Conservation (phyloP, 2,888 invertebrate species). For the Monoplex corrugatus region DNA sequence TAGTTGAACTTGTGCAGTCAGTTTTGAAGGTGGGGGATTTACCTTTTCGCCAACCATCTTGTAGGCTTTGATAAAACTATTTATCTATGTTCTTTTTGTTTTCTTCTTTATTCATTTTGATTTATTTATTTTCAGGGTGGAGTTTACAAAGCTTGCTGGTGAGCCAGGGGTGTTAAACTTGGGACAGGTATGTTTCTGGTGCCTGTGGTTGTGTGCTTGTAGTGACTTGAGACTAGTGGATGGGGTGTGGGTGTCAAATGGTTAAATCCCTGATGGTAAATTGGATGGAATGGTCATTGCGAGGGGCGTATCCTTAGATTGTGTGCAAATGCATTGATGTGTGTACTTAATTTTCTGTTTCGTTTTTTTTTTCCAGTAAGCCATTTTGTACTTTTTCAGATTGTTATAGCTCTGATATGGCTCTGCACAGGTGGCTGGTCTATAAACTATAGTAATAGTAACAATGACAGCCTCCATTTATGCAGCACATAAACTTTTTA, state of each 20-base stretch:
- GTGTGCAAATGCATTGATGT: too few species aligned
- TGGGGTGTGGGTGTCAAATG: too few species aligned
- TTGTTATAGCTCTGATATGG: too few species aligned
- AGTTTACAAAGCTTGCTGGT: slow-evolving; percentile 91
- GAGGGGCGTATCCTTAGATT: too few species aligned
- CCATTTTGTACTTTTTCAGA: too few species aligned
- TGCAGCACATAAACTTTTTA: too few species aligned
- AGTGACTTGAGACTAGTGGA: neutral
- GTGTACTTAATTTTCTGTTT: neutral
- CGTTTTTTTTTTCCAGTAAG: neutral
- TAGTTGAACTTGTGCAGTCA: neutral
- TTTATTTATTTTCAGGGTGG: slow-evolving; percentile 87
- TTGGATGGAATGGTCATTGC: too few species aligned
- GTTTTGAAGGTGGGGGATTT: neutral
- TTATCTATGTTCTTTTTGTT: neutral
- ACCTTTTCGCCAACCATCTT: too few species aligned
- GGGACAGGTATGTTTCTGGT: slow-evolving; percentile 91
- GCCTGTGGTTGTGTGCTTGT: neutral
- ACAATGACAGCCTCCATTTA: too few species aligned
- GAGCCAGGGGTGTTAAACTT: slow-evolving; percentile 95
- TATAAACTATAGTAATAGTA: too few species aligned
- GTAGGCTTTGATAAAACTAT: neutral
- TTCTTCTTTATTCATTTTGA: neutral
- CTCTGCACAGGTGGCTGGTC: too few species aligned
- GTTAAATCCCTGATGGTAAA: too few species aligned